Evolutionary conservation across 2,888 invertebrate genomes (phyloP).

Genomic region (Drosophila ustulata): DNA sequence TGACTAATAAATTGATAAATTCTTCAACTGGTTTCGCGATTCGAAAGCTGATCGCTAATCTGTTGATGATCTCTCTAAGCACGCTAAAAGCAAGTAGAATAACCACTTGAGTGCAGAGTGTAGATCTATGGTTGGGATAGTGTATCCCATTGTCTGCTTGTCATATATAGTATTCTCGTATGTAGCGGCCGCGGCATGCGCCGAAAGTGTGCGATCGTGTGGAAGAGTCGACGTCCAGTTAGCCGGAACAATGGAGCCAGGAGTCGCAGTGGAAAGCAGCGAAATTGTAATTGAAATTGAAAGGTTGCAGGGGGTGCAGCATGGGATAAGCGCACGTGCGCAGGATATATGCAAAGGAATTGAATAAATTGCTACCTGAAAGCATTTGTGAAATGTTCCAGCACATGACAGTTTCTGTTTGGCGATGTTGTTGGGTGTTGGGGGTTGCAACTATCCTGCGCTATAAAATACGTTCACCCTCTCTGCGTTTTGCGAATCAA

Average conservation of each 20-base stretch:
- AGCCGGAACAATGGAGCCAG: slow-evolving; percentile 29
- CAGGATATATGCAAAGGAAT: slow-evolving; percentile 51
- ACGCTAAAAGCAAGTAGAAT: neutral
- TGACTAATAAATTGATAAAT: too few relatives aligned
- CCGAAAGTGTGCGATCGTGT: slow-evolving; percentile 64
- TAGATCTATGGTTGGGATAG: neutral
- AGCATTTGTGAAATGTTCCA: neutral
- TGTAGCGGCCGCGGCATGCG: slow-evolving; percentile 51
- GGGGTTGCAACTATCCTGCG: slow-evolving; percentile 20
- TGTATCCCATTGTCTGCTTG: slow-evolving; percentile 1
- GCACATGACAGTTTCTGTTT: slow-evolving; percentile 8
- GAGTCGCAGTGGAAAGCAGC: slow-evolving; percentile 39
- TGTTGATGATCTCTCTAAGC: neutral
- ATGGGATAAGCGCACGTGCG: slow-evolving; percentile 57
- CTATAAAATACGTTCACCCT: slow-evolving; percentile 46
- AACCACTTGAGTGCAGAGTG: neutral
- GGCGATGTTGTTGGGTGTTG: slow-evolving; percentile 32
- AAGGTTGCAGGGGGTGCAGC: slow-evolving; percentile 45
- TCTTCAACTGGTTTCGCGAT: too few relatives aligned
- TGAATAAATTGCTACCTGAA: slow-evolving; percentile 31
- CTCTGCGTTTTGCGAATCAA: slow-evolving; percentile 40
- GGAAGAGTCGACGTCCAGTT: slow-evolving; percentile 52
- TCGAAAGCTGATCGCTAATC: neutral
- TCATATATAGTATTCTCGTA: neutral
- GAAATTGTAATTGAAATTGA: slow-evolving; percentile 40